Conservation (phyloP, 1,140 invertebrate species). For the Cardiocondyla obscurior region DNA sequence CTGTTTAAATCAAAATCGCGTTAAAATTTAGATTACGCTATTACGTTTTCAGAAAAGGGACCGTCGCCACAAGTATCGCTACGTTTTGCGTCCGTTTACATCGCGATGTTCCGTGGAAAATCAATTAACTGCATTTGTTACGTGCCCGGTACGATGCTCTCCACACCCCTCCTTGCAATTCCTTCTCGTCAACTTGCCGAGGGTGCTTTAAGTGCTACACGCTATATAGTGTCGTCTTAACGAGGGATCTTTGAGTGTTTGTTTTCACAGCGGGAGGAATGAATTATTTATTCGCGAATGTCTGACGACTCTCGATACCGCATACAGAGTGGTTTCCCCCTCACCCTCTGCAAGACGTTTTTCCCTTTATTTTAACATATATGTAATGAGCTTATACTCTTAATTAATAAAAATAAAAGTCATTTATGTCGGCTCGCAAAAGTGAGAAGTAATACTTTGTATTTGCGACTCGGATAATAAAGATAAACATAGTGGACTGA, state of each 20-base stretch:
- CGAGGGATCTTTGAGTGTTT: slow-evolving; percentile 40
- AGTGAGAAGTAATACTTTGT: background rate
- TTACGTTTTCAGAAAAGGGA: slow-evolving; percentile 50
- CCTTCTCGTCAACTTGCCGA: slow-evolving; percentile 6
- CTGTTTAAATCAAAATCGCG: slow-evolving; percentile 42
- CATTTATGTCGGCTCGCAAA: background rate
- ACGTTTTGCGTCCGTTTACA: slow-evolving; percentile 19
- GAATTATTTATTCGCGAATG: slow-evolving; percentile 53
- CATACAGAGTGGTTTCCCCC: background rate
- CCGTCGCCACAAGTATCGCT: background rate
- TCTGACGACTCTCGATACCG: slow-evolving; percentile 33
- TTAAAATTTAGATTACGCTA: slow-evolving; percentile 49
- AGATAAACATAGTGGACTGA: background rate
- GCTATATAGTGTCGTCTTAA: slow-evolving; percentile 27
- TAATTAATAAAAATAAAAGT: background rate
- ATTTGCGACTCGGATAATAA: background rate
- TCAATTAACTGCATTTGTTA: slow-evolving; percentile 59
- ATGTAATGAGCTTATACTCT: background rate
- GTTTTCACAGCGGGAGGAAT: slow-evolving; percentile 29
- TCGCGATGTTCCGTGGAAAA: slow-evolving; percentile 26
- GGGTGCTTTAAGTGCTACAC: slow-evolving; percentile 25
- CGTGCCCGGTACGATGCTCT: background rate
- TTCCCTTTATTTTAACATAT: background rate
- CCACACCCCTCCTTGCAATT: background rate
- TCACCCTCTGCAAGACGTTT: background rate